Evolutionary conservation across 2,888 invertebrate genomes (phyloP), one percentile per base, ranked within the genome.

Genomic region (Caenorhabditis sp.): DNA sequence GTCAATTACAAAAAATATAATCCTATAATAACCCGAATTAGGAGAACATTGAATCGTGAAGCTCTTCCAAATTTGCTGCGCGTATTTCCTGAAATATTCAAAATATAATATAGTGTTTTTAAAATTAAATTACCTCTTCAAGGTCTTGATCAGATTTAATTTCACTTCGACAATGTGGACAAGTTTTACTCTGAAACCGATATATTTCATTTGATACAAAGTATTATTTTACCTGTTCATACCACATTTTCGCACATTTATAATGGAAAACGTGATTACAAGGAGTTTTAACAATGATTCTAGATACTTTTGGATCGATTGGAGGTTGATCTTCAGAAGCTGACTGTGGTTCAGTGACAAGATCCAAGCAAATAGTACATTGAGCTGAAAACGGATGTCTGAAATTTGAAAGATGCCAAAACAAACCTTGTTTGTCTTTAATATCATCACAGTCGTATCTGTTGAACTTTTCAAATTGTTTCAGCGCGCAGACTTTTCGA

Each of bases 191-290:
- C 31, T 67, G 36, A 21, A 59, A 31, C 10, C 5, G 10, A 31
- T 31, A 53, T 36, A n/a, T 4, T 36, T 8, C 20, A 17, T 60
- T 20, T 59, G 7, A 21, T 21, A n/a, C 4, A 17, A 14, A 21
- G 5, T 14, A 10, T 20, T 12, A 7, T 60, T 60, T 49, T 23
- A 66, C 66, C 68, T 60, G 56, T 5, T 67, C 62, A 1, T 70
- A 54, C 75, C 75, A 75, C 17, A 67, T n/a, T 54, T 58, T 52
- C 12, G 70, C 54, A 26, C 75, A 75, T 5, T 54, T 53, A 14
- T 54, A 36, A 53, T 75, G 75, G n/a, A 57, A 75, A 25, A 59
- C 54, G 38, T 75, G 75, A 4, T 59, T 54, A 56, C 75, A 75
- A 20, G 70, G 70, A 57, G 64, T 64, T 14, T 57, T 43, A 53